phyloP scores from a whole-genome alignment of 2,797 vertebrate species.

The Sphaeramia orbicularis region DNA sequence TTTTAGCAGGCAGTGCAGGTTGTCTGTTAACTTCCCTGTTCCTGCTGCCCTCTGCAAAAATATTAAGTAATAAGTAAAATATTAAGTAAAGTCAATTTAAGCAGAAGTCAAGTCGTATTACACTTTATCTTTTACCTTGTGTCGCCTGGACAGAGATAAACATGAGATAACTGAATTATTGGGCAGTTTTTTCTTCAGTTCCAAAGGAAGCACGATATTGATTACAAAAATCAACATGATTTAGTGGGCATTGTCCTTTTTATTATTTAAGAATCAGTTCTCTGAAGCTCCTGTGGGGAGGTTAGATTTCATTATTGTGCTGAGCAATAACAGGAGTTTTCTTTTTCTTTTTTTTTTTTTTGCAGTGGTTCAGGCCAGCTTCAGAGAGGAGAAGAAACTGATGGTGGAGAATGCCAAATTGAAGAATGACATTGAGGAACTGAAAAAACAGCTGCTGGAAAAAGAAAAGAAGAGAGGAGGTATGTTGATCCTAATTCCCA shows the following conservation, averaged over 20 bases:
- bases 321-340: conserved; percentile 35
- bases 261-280: conserved; percentile 15
- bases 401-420: conserved; percentile 96
- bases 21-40: too few relatives aligned
- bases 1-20: too few relatives aligned
- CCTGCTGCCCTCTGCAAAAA: too few relatives aligned
- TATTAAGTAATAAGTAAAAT: too few relatives aligned
- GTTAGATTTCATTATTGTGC: conserved; percentile 23
- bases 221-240: conserved; percentile 9
- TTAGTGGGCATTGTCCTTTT: conserved; percentile 5
- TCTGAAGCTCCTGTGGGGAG: conserved; percentile 14
- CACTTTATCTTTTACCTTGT: too few relatives aligned
- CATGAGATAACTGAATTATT: not conserved
- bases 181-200: not conserved
- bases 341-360: not conserved
- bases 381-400: conserved; percentile 97
- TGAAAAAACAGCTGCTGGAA: conserved; percentile 93
- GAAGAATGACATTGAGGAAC: conserved; percentile 94
- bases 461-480: conserved; percentile 94
- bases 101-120: too few relatives aligned
- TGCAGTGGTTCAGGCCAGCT: conserved; percentile 92
- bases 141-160: too few relatives aligned
- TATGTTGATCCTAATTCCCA: conserved; percentile 50
- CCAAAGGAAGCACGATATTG: not conserved
- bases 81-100: too few relatives aligned